Evolutionary conservation across 2,113 vertebrate species (phyloP), one percentile per base, ranked within the genome.

Genomic region (Dromas ardeola): DNA sequence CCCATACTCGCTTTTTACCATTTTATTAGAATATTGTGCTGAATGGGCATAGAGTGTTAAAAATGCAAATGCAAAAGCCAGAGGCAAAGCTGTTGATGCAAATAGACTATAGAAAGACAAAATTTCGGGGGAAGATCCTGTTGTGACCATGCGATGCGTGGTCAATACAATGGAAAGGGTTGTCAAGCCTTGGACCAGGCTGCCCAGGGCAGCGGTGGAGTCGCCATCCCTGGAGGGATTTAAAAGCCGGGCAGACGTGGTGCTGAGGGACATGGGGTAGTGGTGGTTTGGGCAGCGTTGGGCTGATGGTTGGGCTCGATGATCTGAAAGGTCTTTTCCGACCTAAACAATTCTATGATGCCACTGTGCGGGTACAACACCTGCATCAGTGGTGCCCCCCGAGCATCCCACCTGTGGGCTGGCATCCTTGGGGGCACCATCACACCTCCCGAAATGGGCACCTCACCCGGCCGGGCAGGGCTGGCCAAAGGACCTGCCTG

Each of bases 401-500:
- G 12, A 34, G 21, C 36, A 9, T 15, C 59, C 38, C 71, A 34
- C 29, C 29, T 8, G 49, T 2, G 8, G 61, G 38, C 14, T 22
- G 40, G 32, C 50, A 36, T 6, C 34, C 63, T 9, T 7, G 8
- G 11, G 42, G 34, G 34, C 43, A 29, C 29, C 52, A 4, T 22
- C 5, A 3, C 38, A 3, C 56, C 43, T 3, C 11, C 56, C 26
- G 2, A 13, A 29, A 18, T 1, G 34, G n/a, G 34, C 53, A n/a
- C 10, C 30, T 36, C 61, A 13, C 36, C 15, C 26, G 15, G 36
- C 20, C 32, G 13, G 32, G 38, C 18, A 30, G 62, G 29, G 36
- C 22, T 4, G 17, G 53, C 56, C 74, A 3, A 3, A 6, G 58
- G 19, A 19, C 34, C n/a, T 4, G 27, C 34, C 15, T 6, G 5